phyloP scores from a whole-genome alignment of 2,888 invertebrate genomes.

The Oxycera nigricornis region DNA sequence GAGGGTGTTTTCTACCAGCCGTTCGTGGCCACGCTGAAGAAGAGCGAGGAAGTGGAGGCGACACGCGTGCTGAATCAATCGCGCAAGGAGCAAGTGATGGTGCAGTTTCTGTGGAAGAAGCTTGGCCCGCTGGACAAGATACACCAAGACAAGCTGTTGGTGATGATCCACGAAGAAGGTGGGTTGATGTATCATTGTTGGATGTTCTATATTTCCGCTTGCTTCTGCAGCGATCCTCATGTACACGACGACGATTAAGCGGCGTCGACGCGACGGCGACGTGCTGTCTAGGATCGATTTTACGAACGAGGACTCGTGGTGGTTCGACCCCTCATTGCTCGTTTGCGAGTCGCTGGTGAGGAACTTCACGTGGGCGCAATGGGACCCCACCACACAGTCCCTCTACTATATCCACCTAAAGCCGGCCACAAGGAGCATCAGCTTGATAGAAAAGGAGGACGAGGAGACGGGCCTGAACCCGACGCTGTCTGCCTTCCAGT shows the following conservation, averaged over 20 bases:
- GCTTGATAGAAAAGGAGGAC: constrained; percentile 67
- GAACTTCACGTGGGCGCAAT: constrained; percentile 85
- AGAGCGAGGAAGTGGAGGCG: constrained; percentile 59
- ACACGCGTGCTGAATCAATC: constrained; percentile 63
- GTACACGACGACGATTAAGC: constrained; percentile 59
- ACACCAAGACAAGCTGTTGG: constrained; percentile 71
- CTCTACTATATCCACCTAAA: constrained; percentile 85
- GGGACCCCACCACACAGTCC: constrained; percentile 77
- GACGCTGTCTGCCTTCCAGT: constrained; percentile 82
- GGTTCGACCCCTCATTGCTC: constrained; percentile 65
- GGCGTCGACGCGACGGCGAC: constrained; percentile 64
- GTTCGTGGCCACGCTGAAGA: constrained; percentile 68
- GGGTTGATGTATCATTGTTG: too few species aligned
- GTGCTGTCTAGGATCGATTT: constrained; percentile 51
- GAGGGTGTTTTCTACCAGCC: constrained; percentile 67
- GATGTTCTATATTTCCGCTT: neutral
- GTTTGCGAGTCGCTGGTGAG: constrained; percentile 69
- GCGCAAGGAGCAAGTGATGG: constrained; percentile 75
- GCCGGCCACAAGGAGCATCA: constrained; percentile 70
- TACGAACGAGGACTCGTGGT: constrained; percentile 60
- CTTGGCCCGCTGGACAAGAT: constrained; percentile 51
- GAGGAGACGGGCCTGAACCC: constrained; percentile 71
- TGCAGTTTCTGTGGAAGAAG: constrained; percentile 69
- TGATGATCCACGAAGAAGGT: constrained; percentile 83
- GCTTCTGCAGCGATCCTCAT: constrained; percentile 53